Conservation (phyloP, 2,113 vertebrate species). For the Syngnathus typhle region DNA sequence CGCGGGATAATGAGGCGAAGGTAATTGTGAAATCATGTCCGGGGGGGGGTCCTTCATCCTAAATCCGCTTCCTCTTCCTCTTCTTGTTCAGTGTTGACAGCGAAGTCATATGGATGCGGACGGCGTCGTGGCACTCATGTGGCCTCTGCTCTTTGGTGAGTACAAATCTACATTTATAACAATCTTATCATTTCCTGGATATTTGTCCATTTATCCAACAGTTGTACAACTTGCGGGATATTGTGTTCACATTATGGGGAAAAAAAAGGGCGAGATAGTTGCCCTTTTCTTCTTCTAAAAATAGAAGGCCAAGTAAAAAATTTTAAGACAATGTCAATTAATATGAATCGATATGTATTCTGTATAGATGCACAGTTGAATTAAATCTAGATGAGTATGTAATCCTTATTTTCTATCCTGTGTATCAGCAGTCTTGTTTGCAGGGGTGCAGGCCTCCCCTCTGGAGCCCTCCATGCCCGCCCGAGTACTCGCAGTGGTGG, state of each 20-base stretch:
- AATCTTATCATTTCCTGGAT: not conserved
- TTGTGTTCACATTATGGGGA: too few species aligned
- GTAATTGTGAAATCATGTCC: not conserved
- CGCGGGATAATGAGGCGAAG: not conserved
- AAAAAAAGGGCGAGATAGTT: not conserved
- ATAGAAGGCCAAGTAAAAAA: too few species aligned
- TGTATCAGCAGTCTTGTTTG: constrained; percentile 41
- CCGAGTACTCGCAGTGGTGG: constrained; percentile 53
- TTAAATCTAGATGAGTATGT: not conserved
- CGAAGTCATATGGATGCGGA: not conserved
- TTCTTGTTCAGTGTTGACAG: not conserved
- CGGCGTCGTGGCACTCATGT: not conserved
- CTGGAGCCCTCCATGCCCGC: constrained; percentile 53
- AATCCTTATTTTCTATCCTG: not conserved
- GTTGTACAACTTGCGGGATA: not conserved
- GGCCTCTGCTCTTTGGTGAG: constrained; percentile 2
- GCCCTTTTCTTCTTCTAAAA: too few species aligned
- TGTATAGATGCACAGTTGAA: too few species aligned
- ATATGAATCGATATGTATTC: too few species aligned
- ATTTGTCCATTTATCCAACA: not conserved
- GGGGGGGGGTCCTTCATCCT: not conserved
- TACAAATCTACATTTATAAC: not conserved
- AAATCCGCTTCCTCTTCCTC: not conserved
- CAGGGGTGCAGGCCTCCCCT: constrained; percentile 19
- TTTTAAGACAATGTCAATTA: not conserved